Evolutionary conservation across 2,113 vertebrate genomes (phyloP), one percentile per base, ranked within the genome.

Genomic region (Colistium nudipinnis): DNA sequence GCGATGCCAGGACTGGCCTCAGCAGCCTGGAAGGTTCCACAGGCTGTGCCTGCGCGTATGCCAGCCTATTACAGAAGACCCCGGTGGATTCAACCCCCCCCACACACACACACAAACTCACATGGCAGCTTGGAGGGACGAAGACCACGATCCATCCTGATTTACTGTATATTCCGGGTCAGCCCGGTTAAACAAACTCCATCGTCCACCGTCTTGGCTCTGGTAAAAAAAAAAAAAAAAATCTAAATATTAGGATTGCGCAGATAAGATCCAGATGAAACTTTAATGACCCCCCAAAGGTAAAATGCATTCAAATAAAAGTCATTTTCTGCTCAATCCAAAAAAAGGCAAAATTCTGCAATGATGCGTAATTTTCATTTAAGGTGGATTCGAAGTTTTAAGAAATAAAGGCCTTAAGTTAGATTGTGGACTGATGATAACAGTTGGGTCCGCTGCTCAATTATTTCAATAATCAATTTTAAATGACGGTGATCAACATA

Each of bases 1-100:
- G 86, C 88, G 78, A 75, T 86, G 90, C 90, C 78, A 89, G 88
- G 85, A 74, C 81, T 66, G 78, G 85, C 77, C 76, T 86, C 84
- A 87, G 78, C 85, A 84, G 86, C 72, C 76, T 85, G 80, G 70
- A 81, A 84, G 84, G 87, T 84, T 86, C 87, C 87, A 84, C 81
- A 76, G 78, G 82, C 72, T 87, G 76, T 78, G 79, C 77, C 70
- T 76, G 81, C 81, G 47, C 66, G 55, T 81, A 67, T 85, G 87
- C 80, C 83, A 89, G 88, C 84, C 77, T 81, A 81, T 88, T 85
- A 88, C 84, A 86, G 85, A 84, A 80, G 78, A 82, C 80, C 83
- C 86, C 80, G 77, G 38, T 82, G 87, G 82, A 81, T 87, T 85
- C 77, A 79, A 81, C 78, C 87, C 60, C 70, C 69, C 75, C 81